Evolutionary conservation across 2,797 vertebrate species (phyloP), one percentile per base, ranked within the genome.

Genomic region (Xenentodon cancila): DNA sequence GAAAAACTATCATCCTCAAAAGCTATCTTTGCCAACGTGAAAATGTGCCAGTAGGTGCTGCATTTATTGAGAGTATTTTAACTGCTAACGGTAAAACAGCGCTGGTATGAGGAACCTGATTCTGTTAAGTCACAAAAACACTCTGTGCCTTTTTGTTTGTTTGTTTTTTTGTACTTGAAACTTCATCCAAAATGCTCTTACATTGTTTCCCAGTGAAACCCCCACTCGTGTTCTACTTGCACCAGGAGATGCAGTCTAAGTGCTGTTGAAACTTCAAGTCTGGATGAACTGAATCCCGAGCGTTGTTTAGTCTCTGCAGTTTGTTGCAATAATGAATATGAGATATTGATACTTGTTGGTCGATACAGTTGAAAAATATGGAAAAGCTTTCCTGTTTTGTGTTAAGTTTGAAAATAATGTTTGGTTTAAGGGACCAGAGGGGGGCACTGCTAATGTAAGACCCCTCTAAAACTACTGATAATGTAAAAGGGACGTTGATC

Each of bases 401-500:
- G 57, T 81, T 49, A 53, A 9, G 17, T 86, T 72, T 90, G 57
- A 79, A 68, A 75, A 81, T 85, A 44, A 64, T 77, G 19, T 71
- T 77, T 76, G 66, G 65, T 86, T 75, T 53, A 67, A 85, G 77
- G 89, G 88, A 90, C 79, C 75, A 82, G 54, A 71, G 43, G 67
- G 75, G 57, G 60, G 66, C 53, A 67, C 53, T 72, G 77, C 58
- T 69, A 76, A 65, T 12, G 44, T 68, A 73, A 81, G 78, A 70
- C 58, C 63, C 84, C 56, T 88, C 53, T 78, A 43, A 84, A 89
- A 94, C 91, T 93, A 92, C 92, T 92, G 92, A 93, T 83, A 64
- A 79, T 80, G 78, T 62, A 87, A 82, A 89, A 79, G 84, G 75
- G 71, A 84, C 53, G 53, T 57, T 50, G 55, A 62, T 86, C 79